These are phyloP conservation scores for Palythoa heliodiscus DNA, from an alignment of 92 coral and sea anemone genomes.

Conservation along the genomic window DNA sequence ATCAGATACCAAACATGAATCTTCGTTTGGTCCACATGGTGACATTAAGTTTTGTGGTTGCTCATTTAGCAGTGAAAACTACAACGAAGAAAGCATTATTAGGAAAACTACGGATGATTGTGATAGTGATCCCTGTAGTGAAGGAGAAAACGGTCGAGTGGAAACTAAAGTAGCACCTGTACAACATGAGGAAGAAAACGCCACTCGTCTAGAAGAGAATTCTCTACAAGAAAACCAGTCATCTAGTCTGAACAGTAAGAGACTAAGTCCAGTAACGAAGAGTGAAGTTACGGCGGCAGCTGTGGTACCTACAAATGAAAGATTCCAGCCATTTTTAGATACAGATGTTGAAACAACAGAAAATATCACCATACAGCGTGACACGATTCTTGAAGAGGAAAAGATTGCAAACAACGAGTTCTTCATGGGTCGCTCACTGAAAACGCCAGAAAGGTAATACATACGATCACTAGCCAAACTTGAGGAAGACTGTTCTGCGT, in stretches of 20 bases:
- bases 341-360: neutral
- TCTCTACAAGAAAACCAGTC: neutral
- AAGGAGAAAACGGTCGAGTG: neutral
- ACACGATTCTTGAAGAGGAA: constrained; percentile 64
- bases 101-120: neutral
- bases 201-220: neutral
- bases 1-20: neutral
- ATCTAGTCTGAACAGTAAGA: neutral
- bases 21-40: neutral
- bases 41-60: neutral
- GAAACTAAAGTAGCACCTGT: neutral
- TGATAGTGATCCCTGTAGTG: neutral
- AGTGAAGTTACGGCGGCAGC: constrained; percentile 6
- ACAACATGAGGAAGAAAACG: neutral
- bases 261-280: neutral
- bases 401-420: constrained; percentile 65
- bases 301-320: neutral
- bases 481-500: neutral
- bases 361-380: constrained; percentile 50
- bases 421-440: constrained; percentile 83
- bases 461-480: neutral
- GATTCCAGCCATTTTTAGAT: constrained; percentile 22
- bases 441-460: constrained; percentile 67
- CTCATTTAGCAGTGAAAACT: neutral
- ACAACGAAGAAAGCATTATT: neutral